Conservation (phyloP, 2,797 vertebrate genomes). For the Kryptopterus vitreolus region DNA sequence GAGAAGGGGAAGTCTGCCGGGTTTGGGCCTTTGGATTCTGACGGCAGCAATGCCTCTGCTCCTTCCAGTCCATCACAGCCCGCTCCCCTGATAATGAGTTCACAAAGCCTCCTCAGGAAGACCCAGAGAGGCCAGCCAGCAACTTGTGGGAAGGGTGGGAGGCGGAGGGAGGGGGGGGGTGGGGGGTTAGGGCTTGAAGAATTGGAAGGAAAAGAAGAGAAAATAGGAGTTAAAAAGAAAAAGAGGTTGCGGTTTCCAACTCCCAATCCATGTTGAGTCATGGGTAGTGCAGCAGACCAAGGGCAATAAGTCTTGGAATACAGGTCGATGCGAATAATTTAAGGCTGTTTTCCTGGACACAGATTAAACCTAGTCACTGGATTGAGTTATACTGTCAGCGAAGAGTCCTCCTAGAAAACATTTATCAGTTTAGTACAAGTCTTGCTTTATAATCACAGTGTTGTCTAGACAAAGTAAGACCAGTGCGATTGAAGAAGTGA, state of each 20-base stretch:
- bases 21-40: conserved; percentile 43
- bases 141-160: conserved; percentile 46
- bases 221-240: conserved; percentile 51
- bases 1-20: neutral
- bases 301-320: conserved; percentile 51
- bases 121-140: conserved; percentile 51
- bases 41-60: conserved; percentile 47
- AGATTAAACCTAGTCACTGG: conserved; percentile 37
- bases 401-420: conserved; percentile 31
- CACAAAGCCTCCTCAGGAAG: conserved; percentile 52
- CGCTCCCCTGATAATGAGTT: conserved; percentile 49
- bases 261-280: conserved; percentile 57
- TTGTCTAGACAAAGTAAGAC: conserved; percentile 34
- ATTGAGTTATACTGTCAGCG: conserved; percentile 37
- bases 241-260: conserved; percentile 56
- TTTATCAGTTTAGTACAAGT: conserved; percentile 32
- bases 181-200: conserved; percentile 44
- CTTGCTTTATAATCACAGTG: conserved; percentile 18
- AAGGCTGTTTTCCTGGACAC: conserved; percentile 39
- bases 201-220: conserved; percentile 50
- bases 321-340: conserved; percentile 35
- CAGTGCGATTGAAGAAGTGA: conserved; percentile 15
- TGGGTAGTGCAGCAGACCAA: conserved; percentile 53
- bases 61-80: conserved; percentile 41
- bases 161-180: no score